Evolutionary conservation across 2,113 vertebrate species (phyloP).

Genomic region (Fregetta grallaria): DNA sequence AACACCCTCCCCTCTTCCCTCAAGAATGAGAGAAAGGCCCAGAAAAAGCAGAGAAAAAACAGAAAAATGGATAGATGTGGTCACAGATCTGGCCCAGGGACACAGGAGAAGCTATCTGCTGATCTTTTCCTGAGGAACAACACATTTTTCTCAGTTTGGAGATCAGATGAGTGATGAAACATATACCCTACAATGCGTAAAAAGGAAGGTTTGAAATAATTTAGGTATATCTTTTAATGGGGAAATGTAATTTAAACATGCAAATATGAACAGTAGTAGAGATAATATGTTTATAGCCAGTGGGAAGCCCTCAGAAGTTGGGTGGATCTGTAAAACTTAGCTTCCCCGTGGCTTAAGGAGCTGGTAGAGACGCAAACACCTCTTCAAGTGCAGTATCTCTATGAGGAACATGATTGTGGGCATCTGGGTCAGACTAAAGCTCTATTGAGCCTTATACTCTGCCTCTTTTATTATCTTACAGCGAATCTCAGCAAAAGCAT

Average conservation of each 20-base stretch:
- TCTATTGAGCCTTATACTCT: neutral
- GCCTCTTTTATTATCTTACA: neutral
- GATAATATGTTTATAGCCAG: neutral
- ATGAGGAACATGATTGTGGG: rapidly evolving
- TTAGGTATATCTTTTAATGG: neutral
- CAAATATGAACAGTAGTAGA: neutral
- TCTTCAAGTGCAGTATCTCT: neutral
- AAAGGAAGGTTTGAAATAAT: neutral
- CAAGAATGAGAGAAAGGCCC: neutral
- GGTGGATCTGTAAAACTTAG: neutral
- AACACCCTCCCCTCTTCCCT: neutral
- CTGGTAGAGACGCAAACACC: neutral
- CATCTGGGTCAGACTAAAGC: neutral
- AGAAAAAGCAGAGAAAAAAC: neutral
- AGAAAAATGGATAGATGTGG: neutral
- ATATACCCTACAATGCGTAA: neutral
- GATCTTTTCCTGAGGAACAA: neutral
- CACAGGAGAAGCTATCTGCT: neutral
- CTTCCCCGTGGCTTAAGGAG: neutral
- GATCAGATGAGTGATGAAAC: neutral
- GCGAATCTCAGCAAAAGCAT: neutral
- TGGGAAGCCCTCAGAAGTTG: neutral
- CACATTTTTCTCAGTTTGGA: neutral
- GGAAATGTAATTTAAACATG: neutral
- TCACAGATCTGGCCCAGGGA: neutral